These are phyloP conservation scores for Pogonognathellus flavescens DNA, from an alignment of 1,140 invertebrate species.

Conservation along the genomic window DNA sequence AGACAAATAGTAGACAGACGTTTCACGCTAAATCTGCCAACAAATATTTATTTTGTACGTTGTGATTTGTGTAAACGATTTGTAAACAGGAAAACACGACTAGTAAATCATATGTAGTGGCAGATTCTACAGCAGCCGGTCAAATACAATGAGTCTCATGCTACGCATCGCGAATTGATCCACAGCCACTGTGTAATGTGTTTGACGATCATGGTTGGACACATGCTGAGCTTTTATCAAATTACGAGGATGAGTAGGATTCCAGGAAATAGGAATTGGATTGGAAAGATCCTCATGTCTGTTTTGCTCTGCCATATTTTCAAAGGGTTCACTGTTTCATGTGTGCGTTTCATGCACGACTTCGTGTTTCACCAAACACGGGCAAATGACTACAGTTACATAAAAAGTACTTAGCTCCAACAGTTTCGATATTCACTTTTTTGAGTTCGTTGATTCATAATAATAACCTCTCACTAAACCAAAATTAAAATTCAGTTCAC, in stretches of 20 bases:
- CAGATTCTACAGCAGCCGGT: slow-evolving; percentile 29
- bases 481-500: too few relatives aligned
- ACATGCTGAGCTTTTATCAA: slow-evolving; percentile 39
- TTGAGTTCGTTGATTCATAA: too few relatives aligned
- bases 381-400: too few relatives aligned
- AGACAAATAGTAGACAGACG: too few relatives aligned
- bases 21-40: not conserved
- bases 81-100: slow-evolving; percentile 26
- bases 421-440: too few relatives aligned
- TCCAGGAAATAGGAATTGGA: slow-evolving; percentile 46
- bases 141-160: slow-evolving; percentile 33
- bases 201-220: slow-evolving; percentile 41
- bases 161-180: slow-evolving; percentile 34
- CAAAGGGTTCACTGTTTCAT: slow-evolving; percentile 21
- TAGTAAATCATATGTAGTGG: slow-evolving; percentile 38
- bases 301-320: not conserved
- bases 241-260: slow-evolving; percentile 20
- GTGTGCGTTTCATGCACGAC: too few relatives aligned
- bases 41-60: not conserved
- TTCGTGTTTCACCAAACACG: too few relatives aligned
- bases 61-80: not conserved
- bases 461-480: too few relatives aligned
- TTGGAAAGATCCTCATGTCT: slow-evolving; percentile 31
- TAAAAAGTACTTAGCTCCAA: too few relatives aligned
- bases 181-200: slow-evolving; percentile 38